phyloP scores from a whole-genome alignment of 1,140 invertebrate species.

The Ostrea edulis region DNA sequence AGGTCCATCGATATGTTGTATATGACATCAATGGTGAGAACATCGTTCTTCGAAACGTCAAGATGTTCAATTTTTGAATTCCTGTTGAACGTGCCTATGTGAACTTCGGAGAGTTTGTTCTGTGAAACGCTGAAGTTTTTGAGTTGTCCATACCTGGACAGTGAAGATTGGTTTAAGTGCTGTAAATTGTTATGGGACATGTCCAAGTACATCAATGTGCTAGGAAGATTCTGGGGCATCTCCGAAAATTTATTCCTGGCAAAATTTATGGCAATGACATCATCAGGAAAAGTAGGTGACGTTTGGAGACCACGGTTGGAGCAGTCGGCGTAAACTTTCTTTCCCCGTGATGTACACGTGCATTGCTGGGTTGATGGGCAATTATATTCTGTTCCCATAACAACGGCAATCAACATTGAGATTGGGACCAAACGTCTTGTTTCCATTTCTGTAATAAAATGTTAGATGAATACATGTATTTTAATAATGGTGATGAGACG shows the following conservation, averaged over 20 bases:
- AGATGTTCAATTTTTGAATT: neutral
- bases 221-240: neutral
- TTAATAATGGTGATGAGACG: too few relatives aligned
- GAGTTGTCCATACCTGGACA: neutral
- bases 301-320: neutral
- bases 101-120: neutral
- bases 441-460: neutral
- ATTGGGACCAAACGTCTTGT: neutral
- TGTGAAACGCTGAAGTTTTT: neutral
- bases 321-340: neutral
- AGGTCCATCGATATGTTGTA: neutral
- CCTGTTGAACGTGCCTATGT: neutral
- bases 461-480: too few relatives aligned
- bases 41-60: neutral
- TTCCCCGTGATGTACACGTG: neutral
- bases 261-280: neutral
- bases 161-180: neutral
- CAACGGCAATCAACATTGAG: neutral
- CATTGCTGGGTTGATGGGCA: neutral
- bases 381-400: neutral
- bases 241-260: neutral
- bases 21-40: neutral
- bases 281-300: neutral
- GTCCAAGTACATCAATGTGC: neutral
- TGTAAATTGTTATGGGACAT: neutral